These are phyloP conservation scores for Corella eumyota DNA, from an alignment of 23 tunicate genomes.

Conservation along the genomic window DNA sequence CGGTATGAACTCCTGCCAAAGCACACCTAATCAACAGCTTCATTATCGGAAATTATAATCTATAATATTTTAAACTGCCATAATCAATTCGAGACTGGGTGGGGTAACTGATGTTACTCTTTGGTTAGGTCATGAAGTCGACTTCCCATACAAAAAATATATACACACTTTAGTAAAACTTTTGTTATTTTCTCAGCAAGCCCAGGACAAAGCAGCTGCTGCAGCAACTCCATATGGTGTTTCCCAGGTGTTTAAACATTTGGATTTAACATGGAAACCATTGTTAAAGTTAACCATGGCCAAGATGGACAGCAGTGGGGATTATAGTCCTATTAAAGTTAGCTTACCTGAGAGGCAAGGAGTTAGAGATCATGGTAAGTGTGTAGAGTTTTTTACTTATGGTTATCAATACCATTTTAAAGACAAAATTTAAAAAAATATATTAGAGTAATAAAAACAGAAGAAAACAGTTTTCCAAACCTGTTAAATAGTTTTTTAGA, in stretches of 20 bases:
- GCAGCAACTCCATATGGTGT: constrained; percentile 14
- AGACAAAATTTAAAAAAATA: background rate
- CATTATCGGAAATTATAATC: no score
- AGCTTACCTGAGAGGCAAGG: constrained; percentile 59
- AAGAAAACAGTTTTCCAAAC: no score
- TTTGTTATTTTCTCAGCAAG: background rate
- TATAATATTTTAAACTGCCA: no score
- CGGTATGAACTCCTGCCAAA: no score
- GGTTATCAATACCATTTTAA: background rate
- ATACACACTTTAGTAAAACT: background rate
- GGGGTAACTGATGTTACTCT: no score
- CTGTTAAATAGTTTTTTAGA: no score
- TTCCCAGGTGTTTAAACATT: constrained; percentile 58
- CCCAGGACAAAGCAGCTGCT: background rate
- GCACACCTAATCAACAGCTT: no score
- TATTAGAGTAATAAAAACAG: no score
- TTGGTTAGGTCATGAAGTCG: no score
- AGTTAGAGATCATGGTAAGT: constrained; percentile 55
- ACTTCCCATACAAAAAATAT: no score
- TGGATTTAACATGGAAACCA: constrained; percentile 87
- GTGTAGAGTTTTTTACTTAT: background rate
- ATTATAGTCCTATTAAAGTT: constrained; percentile 54
- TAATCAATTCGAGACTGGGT: no score
- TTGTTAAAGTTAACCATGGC: constrained; percentile 37
- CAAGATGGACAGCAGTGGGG: constrained; percentile 60